Percentiles rank a stretch among this genome's conserved stretches.
phyloP scores from a whole-genome alignment of 2,888 invertebrate genomes.

The Ctenicera cuprea region DNA sequence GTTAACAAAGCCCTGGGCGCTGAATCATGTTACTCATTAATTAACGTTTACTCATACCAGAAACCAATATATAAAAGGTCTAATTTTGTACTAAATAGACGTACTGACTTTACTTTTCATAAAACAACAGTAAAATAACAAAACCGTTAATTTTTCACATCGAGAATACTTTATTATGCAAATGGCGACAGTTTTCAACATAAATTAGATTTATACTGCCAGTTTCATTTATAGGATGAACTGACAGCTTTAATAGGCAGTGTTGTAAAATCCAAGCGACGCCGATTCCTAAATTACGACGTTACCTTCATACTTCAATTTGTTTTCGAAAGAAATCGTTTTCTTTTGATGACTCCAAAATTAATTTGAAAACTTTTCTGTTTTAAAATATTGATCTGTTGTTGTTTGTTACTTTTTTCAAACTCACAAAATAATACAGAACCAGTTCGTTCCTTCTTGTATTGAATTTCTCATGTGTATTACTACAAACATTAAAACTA shows the following conservation, averaged over 20 bases:
- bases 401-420: too few relatives aligned
- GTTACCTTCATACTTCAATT: neutral
- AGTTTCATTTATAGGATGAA: conserved; percentile 17
- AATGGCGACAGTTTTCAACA: conserved; percentile 21
- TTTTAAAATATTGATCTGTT: conserved; percentile 3
- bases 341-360: neutral
- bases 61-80: too few relatives aligned
- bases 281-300: neutral
- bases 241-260: conserved; percentile 2
- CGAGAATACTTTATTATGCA: neutral
- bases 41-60: too few relatives aligned
- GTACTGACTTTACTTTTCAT: neutral
- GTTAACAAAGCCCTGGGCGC: too few relatives aligned
- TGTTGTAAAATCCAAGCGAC: conserved; percentile 7
- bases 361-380: conserved; percentile 1
- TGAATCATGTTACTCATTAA: too few relatives aligned
- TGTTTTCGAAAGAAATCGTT: conserved; percentile 4
- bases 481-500: too few relatives aligned
- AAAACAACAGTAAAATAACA: conserved; percentile 2
- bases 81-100: too few relatives aligned
- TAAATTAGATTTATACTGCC: conserved; percentile 8
- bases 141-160: conserved; percentile 9
- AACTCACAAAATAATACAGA: too few relatives aligned
- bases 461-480: too few relatives aligned
- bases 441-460: too few relatives aligned